These are phyloP conservation scores for Daboia siamensis DNA, from an alignment of 2,113 vertebrate genomes.

Conservation along the genomic window DNA sequence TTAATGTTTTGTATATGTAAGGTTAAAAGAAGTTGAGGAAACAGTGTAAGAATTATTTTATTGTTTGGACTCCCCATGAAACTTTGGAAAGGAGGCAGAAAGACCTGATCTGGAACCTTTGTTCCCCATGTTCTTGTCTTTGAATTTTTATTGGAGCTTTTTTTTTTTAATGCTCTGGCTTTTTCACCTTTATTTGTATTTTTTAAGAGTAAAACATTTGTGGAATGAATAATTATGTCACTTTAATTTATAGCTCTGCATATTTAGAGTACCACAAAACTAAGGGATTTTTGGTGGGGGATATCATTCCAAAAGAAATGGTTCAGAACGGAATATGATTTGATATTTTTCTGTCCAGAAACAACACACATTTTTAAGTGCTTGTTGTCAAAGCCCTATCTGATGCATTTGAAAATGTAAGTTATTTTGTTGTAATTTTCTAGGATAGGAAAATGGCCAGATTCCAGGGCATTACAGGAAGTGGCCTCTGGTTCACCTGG, in stretches of 20 bases:
- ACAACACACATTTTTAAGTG: not conserved
- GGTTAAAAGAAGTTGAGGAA: not conserved
- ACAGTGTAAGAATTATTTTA: not conserved
- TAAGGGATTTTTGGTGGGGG: not conserved
- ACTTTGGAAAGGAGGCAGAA: not conserved
- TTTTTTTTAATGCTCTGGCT: too few species aligned
- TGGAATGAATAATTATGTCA: not conserved
- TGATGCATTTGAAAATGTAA: not conserved
- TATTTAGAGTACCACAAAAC: not conserved
- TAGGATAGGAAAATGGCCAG: constrained; percentile 25
- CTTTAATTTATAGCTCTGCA: not conserved
- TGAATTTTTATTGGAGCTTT: not conserved
- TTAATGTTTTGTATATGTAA: not conserved
- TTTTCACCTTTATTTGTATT: not conserved
- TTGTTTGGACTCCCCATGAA: not conserved
- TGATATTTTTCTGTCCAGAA: not conserved
- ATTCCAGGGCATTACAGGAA: constrained; percentile 61
- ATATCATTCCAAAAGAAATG: too few species aligned
- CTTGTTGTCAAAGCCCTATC: not conserved
- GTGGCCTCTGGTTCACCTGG: constrained; percentile 70
- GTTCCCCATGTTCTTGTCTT: not conserved
- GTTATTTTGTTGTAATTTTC: constrained; percentile 3
- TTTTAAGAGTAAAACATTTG: not conserved
- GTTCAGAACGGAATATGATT: not conserved
- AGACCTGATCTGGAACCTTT: not conserved